Conservation (phyloP, 1,140 invertebrate species). For the Drosophila auraria region DNA sequence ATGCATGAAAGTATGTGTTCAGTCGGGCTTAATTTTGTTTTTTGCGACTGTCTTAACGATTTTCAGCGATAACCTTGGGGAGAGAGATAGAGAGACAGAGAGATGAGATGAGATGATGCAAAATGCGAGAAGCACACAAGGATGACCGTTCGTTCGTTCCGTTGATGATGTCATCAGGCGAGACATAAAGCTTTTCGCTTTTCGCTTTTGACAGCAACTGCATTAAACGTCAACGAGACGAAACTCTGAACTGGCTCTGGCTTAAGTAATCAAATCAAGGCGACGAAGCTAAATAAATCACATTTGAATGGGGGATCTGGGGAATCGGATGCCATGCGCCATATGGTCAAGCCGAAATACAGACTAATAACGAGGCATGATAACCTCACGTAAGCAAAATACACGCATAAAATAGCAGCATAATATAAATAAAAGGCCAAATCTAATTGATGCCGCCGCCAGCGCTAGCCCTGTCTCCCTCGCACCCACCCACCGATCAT, state of each 20-base stretch:
- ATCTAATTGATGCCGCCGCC: slow-evolving; percentile 73
- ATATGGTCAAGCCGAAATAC: slow-evolving; percentile 63
- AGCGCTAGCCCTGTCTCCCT: slow-evolving; percentile 1
- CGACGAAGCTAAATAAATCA: slow-evolving; percentile 40
- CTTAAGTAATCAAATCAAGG: slow-evolving; percentile 50
- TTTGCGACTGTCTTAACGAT: slow-evolving; percentile 48
- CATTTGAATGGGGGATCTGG: slow-evolving; percentile 29
- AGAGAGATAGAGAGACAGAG: slow-evolving; percentile 53
- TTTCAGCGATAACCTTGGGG: slow-evolving; percentile 76
- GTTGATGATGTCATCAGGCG: slow-evolving; percentile 61
- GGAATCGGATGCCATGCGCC: slow-evolving; percentile 29
- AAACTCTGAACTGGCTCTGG: slow-evolving; percentile 19
- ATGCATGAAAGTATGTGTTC: slow-evolving; percentile 15
- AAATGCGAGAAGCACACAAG: slow-evolving; percentile 61
- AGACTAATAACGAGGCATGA: slow-evolving; percentile 51
- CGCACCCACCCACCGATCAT: slow-evolving; percentile 43
- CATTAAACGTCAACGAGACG: slow-evolving; percentile 40
- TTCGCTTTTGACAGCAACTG: slow-evolving; percentile 44
- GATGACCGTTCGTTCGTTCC: slow-evolving; percentile 44
- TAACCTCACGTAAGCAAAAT: slow-evolving; percentile 68
- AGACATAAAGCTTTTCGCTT: slow-evolving; percentile 21
- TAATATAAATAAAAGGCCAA: slow-evolving; percentile 75
- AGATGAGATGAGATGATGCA: slow-evolving; percentile 63
- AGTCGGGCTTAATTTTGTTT: slow-evolving; percentile 35
- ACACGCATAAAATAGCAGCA: slow-evolving; percentile 57